Evolutionary conservation across 1,140 invertebrate genomes (phyloP).

Genomic region (Aphaenogaster rudis): DNA sequence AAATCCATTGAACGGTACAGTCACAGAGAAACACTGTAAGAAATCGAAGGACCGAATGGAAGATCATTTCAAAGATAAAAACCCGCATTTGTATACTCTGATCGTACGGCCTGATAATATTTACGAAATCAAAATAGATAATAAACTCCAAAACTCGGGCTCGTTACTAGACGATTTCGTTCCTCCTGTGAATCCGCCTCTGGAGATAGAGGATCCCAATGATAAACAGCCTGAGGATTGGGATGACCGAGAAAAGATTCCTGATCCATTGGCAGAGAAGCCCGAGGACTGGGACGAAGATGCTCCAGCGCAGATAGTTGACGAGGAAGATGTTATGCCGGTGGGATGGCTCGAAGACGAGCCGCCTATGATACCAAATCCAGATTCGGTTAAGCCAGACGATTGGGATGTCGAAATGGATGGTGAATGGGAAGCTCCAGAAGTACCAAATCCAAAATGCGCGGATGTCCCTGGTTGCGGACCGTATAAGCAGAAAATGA

Average conservation of each 20-base stretch:
- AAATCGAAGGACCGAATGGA: conserved; percentile 95
- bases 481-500: conserved; percentile 94
- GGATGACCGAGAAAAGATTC: conserved; percentile 99
- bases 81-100: conserved; percentile 97
- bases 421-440: conserved; percentile 98
- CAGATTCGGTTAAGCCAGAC: conserved; percentile 94
- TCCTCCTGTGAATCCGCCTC: conserved; percentile 97
- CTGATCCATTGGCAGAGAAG: conserved; percentile 95
- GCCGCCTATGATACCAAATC: conserved; percentile 95
- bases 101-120: conserved; percentile 96
- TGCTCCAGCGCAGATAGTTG: conserved; percentile 95
- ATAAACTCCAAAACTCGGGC: conserved; percentile 94
- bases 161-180: conserved; percentile 95
- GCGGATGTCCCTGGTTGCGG: conserved; percentile 95
- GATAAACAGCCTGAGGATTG: conserved; percentile 97
- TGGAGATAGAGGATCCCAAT: conserved; percentile 97
- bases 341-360: conserved; percentile 98
- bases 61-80: conserved; percentile 97
- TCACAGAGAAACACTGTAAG: conserved; percentile 97
- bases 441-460: conserved; percentile 97
- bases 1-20: conserved; percentile 96
- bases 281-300: conserved; percentile 98
- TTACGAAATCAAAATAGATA: conserved; percentile 91
- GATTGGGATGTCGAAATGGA: conserved; percentile 99
- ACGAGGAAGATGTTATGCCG: conserved; percentile 95